These are phyloP conservation scores for Trilocha varians DNA, from an alignment of 2,888 invertebrate genomes.

Conservation along the genomic window DNA sequence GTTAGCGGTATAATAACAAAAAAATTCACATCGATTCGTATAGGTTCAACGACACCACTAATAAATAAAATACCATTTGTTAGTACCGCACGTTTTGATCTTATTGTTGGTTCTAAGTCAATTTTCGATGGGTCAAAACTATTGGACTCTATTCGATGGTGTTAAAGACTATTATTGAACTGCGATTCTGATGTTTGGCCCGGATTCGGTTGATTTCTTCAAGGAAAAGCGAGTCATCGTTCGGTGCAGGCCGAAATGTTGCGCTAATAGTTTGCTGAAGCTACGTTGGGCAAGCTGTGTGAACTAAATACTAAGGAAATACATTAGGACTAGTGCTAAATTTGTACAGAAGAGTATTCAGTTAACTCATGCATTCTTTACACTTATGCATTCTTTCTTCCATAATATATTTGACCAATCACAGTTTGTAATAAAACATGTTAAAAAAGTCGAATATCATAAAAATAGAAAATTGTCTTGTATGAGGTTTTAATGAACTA, in stretches of 20 bases:
- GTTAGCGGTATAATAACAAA: slow-evolving; percentile 25
- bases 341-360: too few species aligned
- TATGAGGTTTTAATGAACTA: too few species aligned
- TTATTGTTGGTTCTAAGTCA: slow-evolving; percentile 29
- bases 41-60: slow-evolving; percentile 40
- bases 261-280: slow-evolving; percentile 12
- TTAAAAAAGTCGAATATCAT: too few species aligned
- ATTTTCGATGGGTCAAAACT: slow-evolving; percentile 16
- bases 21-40: slow-evolving; percentile 34
- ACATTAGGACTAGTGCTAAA: too few species aligned
- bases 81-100: slow-evolving; percentile 36
- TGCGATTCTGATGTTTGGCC: slow-evolving; percentile 23
- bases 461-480: too few species aligned
- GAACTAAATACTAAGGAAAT: background rate
- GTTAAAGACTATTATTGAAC: slow-evolving; percentile 27
- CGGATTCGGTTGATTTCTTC: slow-evolving; percentile 52
- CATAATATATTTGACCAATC: too few species aligned
- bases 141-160: slow-evolving; percentile 20
- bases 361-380: too few species aligned
- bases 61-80: slow-evolving; percentile 50
- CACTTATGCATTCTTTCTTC: too few species aligned
- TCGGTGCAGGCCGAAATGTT: slow-evolving; percentile 29
- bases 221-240: slow-evolving; percentile 38
- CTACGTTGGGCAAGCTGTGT: slow-evolving; percentile 6
- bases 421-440: too few species aligned